Percentiles rank a stretch among this genome's conserved stretches.
phyloP scores from a whole-genome alignment of 2,888 invertebrate genomes.

The Troilus luridus region DNA sequence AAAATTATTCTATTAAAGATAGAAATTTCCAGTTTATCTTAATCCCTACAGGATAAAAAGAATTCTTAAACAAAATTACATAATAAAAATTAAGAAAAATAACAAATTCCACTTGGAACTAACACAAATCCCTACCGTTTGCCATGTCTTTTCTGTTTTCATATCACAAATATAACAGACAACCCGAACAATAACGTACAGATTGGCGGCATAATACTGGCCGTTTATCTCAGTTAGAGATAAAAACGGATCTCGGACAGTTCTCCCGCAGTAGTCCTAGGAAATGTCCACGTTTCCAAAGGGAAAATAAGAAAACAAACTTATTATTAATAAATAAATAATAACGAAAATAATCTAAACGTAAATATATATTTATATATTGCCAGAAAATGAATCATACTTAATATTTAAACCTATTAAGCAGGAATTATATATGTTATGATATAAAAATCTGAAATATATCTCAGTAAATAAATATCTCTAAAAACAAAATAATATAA shows the following conservation, averaged over 20 bases:
- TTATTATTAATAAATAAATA: neutral
- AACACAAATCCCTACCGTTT: constrained; percentile 10
- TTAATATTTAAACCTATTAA: neutral
- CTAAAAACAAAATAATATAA: no score
- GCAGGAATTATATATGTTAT: neutral
- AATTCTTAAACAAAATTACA: neutral
- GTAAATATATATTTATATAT: neutral
- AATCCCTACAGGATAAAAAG: neutral
- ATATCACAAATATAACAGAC: constrained; percentile 37
- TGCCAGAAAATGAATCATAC: neutral
- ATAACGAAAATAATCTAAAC: neutral
- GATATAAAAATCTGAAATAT: neutral
- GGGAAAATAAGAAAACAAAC: neutral
- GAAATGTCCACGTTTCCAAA: neutral
- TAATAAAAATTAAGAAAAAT: neutral
- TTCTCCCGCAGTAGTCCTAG: neutral
- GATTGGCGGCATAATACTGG: constrained; percentile 12
- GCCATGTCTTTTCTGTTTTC: constrained; percentile 38
- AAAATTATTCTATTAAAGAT: neutral
- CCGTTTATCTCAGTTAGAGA: constrained; percentile 16
- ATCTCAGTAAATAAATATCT: neutral
- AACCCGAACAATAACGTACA: constrained; percentile 39
- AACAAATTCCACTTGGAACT: neutral
- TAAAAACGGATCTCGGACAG: constrained; percentile 8
- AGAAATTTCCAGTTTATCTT: neutral